Conservation (phyloP, 2,888 invertebrate species). For the Pyrrhia umbra region DNA sequence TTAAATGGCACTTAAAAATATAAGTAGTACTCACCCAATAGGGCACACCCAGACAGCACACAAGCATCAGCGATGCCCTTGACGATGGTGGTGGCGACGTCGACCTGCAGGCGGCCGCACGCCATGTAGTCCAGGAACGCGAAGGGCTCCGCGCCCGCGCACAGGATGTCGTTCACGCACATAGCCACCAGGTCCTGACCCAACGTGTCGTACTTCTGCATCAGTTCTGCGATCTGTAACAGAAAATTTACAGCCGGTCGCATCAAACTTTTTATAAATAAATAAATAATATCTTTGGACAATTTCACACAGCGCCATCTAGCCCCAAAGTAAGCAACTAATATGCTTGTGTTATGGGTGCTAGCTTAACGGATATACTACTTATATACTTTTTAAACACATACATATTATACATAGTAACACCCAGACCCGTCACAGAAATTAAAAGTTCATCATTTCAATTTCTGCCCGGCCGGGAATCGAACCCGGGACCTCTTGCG, state of each 20-base stretch:
- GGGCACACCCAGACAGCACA: constrained; percentile 95
- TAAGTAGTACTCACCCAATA: constrained; percentile 92
- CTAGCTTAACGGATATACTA: no score
- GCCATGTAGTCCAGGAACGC: constrained; percentile 99
- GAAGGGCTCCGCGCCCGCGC: constrained; percentile 98
- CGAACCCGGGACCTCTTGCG: no score
- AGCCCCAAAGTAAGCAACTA: no score
- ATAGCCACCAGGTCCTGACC: constrained; percentile 99
- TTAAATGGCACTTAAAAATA: neutral
- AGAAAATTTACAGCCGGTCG: neutral
- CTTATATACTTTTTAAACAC: no score
- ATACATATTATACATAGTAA: no score
- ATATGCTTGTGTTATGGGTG: no score
- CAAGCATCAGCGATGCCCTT: constrained; percentile 97
- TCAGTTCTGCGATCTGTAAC: constrained; percentile 95
- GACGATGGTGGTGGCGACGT: constrained; percentile 94
- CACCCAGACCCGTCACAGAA: no score
- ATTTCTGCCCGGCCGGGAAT: no score
- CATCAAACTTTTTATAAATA: no score
- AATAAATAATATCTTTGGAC: no score
- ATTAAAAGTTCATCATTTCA: no score
- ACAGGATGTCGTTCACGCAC: constrained; percentile 99
- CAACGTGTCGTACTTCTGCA: constrained; percentile 94
- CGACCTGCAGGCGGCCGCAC: constrained; percentile 95
- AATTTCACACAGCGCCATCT: no score